phyloP scores from a whole-genome alignment of 35 echinoderm and acorn worm species.

The Anneissia japonica region DNA sequence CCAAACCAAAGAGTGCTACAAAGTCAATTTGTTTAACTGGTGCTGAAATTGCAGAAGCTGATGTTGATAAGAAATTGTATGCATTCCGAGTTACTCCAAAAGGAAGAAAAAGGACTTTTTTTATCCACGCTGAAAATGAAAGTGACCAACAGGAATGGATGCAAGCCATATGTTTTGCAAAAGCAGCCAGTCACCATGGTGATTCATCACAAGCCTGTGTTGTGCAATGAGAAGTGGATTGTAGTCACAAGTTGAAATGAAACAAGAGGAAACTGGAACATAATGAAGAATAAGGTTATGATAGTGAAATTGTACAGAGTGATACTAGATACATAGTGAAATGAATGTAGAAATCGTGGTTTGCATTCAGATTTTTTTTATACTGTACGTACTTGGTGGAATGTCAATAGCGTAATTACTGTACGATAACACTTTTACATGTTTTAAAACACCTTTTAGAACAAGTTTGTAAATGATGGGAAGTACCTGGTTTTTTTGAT shows the following conservation, averaged over 20 bases:
- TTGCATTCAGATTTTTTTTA: too few species aligned
- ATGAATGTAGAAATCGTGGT: too few species aligned
- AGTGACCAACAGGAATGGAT: constrained; percentile 88
- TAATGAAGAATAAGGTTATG: too few species aligned
- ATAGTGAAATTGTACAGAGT: too few species aligned
- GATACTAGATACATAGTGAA: too few species aligned
- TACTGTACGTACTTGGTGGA: too few species aligned
- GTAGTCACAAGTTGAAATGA: not conserved
- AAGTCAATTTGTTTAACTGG: constrained; percentile 23
- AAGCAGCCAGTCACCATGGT: constrained; percentile 70
- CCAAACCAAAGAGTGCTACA: not conserved
- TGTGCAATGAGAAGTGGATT: constrained; percentile 40
- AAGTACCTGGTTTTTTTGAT: too few species aligned
- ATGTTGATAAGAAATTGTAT: constrained; percentile 56
- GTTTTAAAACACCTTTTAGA: too few species aligned
- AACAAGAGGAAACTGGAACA: too few species aligned
- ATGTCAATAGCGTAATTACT: too few species aligned
- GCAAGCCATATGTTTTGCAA: constrained; percentile 93
- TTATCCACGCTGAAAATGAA: constrained; percentile 61
- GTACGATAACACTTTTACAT: too few species aligned
- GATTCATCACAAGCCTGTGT: constrained; percentile 60
- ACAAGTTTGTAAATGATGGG: too few species aligned
- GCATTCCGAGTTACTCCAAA: constrained; percentile 77
- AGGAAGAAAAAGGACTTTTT: constrained; percentile 60
- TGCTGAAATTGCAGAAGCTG: constrained; percentile 67